Evolutionary conservation across 2,888 invertebrate species (phyloP).

Genomic region (Bhutanitis thaidina): DNA sequence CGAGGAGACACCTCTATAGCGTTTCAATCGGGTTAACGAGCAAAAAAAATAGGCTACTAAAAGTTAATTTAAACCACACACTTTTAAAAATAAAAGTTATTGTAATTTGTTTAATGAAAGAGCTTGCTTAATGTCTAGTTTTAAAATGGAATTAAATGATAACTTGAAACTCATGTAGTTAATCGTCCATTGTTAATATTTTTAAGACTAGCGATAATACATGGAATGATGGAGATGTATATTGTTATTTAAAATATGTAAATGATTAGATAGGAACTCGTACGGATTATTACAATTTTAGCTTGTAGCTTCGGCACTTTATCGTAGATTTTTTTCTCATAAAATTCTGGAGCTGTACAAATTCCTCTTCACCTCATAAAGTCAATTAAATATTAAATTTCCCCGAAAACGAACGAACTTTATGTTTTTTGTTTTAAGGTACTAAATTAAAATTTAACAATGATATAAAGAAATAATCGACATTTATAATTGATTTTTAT

Average conservation of each 20-base stretch:
- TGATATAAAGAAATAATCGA: too few species aligned
- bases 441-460: too few species aligned
- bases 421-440: too few species aligned
- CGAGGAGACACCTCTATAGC: conserved; percentile 72
- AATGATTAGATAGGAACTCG: conserved; percentile 14
- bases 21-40: conserved; percentile 26
- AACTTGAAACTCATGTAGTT: conserved; percentile 13
- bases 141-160: conserved; percentile 29
- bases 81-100: not conserved
- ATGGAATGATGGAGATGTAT: not conserved
- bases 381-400: conserved; percentile 1
- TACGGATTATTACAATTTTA: not conserved
- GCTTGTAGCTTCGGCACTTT: conserved; percentile 3
- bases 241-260: conserved; percentile 9
- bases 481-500: too few species aligned
- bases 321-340: too few species aligned
- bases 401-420: too few species aligned
- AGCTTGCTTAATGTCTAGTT: conserved; percentile 46
- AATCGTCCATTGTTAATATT: conserved; percentile 13
- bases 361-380: not conserved
- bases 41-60: too few species aligned
- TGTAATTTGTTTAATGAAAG: conserved; percentile 31
- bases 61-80: not conserved
- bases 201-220: not conserved
- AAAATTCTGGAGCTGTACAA: too few species aligned